Percentiles rank a stretch among this genome's conserved stretches.
phyloP scores from a whole-genome alignment of 1,140 invertebrate species.

The Brachionus manjavacas region DNA sequence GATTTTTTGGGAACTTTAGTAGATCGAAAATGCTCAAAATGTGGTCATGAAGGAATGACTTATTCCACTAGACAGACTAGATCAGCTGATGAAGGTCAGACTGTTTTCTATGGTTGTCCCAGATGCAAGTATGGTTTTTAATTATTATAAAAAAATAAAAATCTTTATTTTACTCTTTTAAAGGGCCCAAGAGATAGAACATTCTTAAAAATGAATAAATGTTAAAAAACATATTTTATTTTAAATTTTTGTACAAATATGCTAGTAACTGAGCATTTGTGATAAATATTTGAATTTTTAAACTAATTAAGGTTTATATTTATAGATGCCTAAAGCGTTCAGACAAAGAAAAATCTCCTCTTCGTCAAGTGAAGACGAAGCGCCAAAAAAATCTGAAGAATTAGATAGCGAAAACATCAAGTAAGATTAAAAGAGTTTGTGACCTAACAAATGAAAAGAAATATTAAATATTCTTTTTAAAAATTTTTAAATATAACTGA shows the following conservation, averaged over 20 bases:
- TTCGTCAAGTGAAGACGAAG: conserved; percentile 8
- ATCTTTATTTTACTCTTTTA: background rate
- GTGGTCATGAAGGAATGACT: conserved; percentile 82
- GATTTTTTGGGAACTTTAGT: conserved; percentile 27
- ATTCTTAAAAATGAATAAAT: conserved; percentile 30
- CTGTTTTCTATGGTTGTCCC: conserved; percentile 91
- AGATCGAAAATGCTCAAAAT: conserved; percentile 71
- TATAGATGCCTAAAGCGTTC: background rate
- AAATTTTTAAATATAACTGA: too few species aligned
- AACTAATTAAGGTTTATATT: background rate
- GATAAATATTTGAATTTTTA: background rate
- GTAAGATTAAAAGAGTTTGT: background rate
- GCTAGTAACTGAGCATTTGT: background rate
- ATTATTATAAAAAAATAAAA: background rate
- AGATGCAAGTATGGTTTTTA: conserved; percentile 63
- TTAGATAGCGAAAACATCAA: background rate
- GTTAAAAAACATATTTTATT: background rate
- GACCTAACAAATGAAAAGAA: too few species aligned
- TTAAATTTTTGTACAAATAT: background rate
- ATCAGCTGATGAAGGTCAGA: conserved; percentile 97
- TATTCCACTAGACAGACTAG: conserved; percentile 87
- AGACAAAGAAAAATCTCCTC: conserved; percentile 6
- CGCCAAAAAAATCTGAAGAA: background rate
- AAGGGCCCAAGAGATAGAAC: conserved; percentile 40
- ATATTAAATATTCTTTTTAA: too few species aligned